Conservation (phyloP, 1,140 invertebrate genomes). For the Heliconius himera region DNA sequence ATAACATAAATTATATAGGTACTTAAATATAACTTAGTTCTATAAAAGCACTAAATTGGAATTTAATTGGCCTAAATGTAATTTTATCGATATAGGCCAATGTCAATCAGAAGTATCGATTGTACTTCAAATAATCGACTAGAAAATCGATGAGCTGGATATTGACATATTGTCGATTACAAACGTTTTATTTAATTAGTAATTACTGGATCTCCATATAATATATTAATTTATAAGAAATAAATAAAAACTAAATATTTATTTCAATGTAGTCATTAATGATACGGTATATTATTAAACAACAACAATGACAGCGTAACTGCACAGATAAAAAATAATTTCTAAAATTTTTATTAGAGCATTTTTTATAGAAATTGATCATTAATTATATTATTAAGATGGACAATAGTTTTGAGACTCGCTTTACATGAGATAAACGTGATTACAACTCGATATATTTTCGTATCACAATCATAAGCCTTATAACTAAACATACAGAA, state of each 20-base stretch:
- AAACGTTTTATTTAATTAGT: not conserved
- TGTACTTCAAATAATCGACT: not conserved
- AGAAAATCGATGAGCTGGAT: conserved; percentile 10
- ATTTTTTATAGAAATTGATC: too few species aligned
- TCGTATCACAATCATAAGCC: conserved; percentile 21
- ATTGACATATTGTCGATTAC: not conserved
- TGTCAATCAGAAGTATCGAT: not conserved
- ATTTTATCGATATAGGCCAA: conserved; percentile 4
- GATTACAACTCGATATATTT: conserved; percentile 14
- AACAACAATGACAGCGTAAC: not conserved
- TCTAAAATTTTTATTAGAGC: not conserved
- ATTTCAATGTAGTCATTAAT: too few species aligned
- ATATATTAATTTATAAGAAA: not conserved
- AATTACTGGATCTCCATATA: not conserved
- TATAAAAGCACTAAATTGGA: conserved; percentile 14
- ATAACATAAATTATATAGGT: not conserved
- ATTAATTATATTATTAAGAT: not conserved
- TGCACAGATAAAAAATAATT: not conserved
- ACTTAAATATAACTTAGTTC: conserved; percentile 1
- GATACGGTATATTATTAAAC: not conserved
- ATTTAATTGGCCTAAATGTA: not conserved
- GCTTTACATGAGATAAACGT: not conserved
- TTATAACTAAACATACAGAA: conserved; percentile 26
- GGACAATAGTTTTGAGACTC: not conserved
- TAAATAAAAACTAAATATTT: not conserved